These are phyloP conservation scores for Mantis religiosa DNA, from an alignment of 2,888 invertebrate species.

Conservation along the genomic window DNA sequence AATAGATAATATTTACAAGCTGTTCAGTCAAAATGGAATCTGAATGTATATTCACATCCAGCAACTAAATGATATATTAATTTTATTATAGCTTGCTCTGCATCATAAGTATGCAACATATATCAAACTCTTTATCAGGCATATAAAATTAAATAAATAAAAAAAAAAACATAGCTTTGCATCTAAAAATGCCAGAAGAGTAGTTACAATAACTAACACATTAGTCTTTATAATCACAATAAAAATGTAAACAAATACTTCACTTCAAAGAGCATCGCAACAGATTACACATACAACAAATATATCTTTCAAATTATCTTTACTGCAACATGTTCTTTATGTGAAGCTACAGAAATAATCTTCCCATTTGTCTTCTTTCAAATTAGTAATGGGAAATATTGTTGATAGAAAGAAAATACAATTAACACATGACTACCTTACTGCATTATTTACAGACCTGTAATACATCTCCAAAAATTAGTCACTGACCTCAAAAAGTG, in stretches of 20 bases:
- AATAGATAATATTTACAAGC: background rate
- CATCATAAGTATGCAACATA: background rate
- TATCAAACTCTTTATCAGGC: background rate
- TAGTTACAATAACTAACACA: background rate
- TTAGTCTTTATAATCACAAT: background rate
- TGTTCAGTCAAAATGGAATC: background rate
- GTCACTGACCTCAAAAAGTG: background rate
- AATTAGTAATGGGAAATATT: conserved; percentile 8
- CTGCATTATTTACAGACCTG: conserved; percentile 5
- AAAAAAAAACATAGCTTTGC: background rate
- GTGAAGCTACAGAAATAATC: background rate
- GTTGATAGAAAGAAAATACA: conserved; percentile 10
- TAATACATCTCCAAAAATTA: conserved; percentile 6
- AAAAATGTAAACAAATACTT: background rate
- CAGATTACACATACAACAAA: conserved; percentile 21
- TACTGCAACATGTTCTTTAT: background rate
- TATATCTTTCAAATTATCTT: conserved; percentile 2
- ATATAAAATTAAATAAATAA: background rate
- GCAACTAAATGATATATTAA: background rate
- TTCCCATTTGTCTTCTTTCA: background rate
- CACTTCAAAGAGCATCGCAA: conserved; percentile 6
- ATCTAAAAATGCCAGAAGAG: background rate
- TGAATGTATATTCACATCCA: background rate
- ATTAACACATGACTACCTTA: conserved; percentile 5
- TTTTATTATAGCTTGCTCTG: background rate